phyloP scores from a whole-genome alignment of 2,113 vertebrate species.

The Physeter macrocephalus region DNA sequence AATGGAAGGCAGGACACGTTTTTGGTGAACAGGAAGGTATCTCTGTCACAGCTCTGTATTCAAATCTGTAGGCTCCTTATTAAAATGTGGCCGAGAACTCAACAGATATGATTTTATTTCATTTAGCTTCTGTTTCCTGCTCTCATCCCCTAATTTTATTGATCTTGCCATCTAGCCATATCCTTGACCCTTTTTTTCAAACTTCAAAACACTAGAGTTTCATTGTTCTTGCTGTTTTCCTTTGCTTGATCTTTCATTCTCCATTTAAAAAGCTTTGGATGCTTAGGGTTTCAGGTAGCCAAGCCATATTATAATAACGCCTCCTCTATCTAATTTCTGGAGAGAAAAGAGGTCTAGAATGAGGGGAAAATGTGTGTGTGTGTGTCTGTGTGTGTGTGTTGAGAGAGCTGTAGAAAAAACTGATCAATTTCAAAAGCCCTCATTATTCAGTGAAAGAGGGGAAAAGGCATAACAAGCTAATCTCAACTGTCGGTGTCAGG shows the following conservation, averaged over 20 bases:
- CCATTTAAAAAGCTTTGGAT: background rate
- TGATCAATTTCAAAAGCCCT: background rate
- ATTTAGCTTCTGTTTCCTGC: background rate
- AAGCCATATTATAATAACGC: background rate
- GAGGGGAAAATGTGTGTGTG: fast-evolving
- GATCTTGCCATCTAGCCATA: background rate
- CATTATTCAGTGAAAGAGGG: slow-evolving; percentile 20
- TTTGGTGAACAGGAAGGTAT: no score
- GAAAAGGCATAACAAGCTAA: slow-evolving; percentile 15
- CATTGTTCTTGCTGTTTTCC: background rate
- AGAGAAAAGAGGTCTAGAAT: background rate
- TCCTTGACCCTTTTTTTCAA: background rate
- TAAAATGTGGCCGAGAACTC: background rate
- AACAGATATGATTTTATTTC: background rate
- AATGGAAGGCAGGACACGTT: background rate
- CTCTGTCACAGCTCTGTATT: background rate
- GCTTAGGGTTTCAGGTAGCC: background rate
- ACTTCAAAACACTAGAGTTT: background rate
- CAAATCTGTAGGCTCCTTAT: background rate
- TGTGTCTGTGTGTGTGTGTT: background rate
- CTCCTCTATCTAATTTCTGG: background rate
- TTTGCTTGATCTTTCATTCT: background rate
- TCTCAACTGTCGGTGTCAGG: background rate
- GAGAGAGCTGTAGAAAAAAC: background rate
- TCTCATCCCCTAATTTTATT: background rate